phyloP scores from a whole-genome alignment of 2,797 vertebrate species.

The Hoplostethus atlanticus region DNA sequence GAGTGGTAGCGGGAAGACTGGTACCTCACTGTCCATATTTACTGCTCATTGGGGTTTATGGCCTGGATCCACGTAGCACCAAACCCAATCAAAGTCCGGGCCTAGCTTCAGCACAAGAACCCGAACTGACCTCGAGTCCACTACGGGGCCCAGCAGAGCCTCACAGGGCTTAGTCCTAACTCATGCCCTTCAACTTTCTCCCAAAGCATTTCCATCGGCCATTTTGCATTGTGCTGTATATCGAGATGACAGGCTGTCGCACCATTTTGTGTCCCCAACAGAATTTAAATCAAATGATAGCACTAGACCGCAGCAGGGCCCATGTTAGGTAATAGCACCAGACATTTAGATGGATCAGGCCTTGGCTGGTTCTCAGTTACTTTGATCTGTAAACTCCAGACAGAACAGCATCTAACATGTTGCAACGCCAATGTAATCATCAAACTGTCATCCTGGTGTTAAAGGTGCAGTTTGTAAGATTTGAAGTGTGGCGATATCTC shows the following conservation, averaged over 20 bases:
- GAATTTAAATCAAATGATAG: no score
- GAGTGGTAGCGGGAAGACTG: no score
- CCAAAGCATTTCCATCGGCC: no score
- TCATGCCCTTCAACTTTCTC: no score
- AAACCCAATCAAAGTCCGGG: neutral
- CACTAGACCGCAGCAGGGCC: conserved; percentile 8
- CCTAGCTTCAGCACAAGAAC: neutral
- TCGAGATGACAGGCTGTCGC: no score
- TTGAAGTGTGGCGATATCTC: neutral
- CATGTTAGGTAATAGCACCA: conserved; percentile 44
- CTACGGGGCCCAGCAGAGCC: no score
- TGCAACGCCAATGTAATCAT: conserved; percentile 1
- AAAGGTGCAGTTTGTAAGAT: conserved; percentile 5
- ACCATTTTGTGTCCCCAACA: no score
- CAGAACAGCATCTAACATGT: neutral
- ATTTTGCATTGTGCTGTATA: no score
- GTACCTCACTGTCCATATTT: no score
- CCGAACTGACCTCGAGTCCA: neutral
- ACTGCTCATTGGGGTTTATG: neutral
- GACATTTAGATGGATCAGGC: conserved; percentile 13
- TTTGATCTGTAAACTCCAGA: neutral
- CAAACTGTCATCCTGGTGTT: neutral
- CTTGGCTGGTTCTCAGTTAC: neutral
- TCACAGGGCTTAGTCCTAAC: neutral
- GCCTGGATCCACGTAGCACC: conserved; percentile 4